A percentile compares a stretch with the other conserved stretches of the same genome.
These are phyloP conservation scores for Melanotus villosus DNA, from an alignment of 2,888 invertebrate species.

Conservation along the genomic window DNA sequence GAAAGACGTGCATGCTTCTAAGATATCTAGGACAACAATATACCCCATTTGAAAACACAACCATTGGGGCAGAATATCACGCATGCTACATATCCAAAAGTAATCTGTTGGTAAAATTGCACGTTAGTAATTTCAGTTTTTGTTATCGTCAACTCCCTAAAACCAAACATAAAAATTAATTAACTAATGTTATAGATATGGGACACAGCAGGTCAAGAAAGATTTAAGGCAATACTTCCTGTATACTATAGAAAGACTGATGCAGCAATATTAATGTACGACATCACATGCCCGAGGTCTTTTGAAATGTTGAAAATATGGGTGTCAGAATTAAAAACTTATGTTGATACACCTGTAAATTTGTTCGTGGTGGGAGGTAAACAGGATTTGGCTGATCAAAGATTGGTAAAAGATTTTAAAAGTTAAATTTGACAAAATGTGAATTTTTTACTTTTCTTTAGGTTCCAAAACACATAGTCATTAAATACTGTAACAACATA, in stretches of 20 bases:
- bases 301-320: constrained; percentile 88
- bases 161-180: no score
- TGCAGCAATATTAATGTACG: constrained; percentile 90
- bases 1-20: constrained; percentile 89
- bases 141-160: no score
- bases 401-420: no score
- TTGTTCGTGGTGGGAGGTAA: no score
- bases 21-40: constrained; percentile 86
- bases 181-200: no score
- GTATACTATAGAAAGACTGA: constrained; percentile 96
- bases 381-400: no score
- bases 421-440: no score
- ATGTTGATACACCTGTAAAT: no score
- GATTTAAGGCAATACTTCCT: constrained; percentile 93
- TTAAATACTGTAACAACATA: no score
- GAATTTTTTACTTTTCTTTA: no score
- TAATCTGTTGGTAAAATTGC: constrained; percentile 80
- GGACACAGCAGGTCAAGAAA: constrained; percentile 92
- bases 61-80: constrained; percentile 93
- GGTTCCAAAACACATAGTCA: no score
- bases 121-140: constrained; percentile 73
- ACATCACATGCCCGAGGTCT: constrained; percentile 82
- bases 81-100: constrained; percentile 85
- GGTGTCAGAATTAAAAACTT: constrained; percentile 82
- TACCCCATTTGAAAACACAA: constrained; percentile 82